Conservation (phyloP, 2,888 invertebrate species). For the Amblyjoppa proteus region DNA sequence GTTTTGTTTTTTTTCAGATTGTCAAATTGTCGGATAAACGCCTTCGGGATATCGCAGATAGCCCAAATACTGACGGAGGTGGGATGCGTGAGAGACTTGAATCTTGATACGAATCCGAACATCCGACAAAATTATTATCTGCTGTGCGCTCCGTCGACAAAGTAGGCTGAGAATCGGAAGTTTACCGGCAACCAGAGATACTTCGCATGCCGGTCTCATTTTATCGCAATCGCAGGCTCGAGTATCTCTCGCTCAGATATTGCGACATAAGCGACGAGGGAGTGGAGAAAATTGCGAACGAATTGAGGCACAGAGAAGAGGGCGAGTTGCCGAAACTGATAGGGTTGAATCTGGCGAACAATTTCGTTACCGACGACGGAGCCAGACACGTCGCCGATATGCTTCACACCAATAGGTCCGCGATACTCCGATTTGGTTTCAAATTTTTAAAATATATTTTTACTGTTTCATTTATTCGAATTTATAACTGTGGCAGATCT, state of each 20-base stretch:
- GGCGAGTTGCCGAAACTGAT: conserved; percentile 73
- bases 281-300: conserved; percentile 75
- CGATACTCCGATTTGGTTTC: background rate
- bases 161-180: conserved; percentile 55
- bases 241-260: conserved; percentile 78
- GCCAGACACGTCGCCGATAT: conserved; percentile 76
- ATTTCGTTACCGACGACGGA: conserved; percentile 81
- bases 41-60: conserved; percentile 78
- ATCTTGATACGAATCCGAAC: conserved; percentile 82
- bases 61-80: conserved; percentile 74
- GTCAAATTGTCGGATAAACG: conserved; percentile 79
- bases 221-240: conserved; percentile 69
- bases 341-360: conserved; percentile 82
- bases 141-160: conserved; percentile 74
- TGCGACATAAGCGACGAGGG: conserved; percentile 80
- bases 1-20: conserved; percentile 74
- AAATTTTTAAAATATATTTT: background rate
- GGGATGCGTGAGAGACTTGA: conserved; percentile 77
- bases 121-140: conserved; percentile 79
- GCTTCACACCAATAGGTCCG: conserved; percentile 78
- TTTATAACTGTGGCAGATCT: conserved; percentile 67
- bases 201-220: background rate
- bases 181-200: background rate
- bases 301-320: conserved; percentile 73
- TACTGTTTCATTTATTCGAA: background rate